These are phyloP conservation scores for Chloebia gouldiae DNA, from an alignment of 2,113 vertebrate genomes.

Conservation along the genomic window DNA sequence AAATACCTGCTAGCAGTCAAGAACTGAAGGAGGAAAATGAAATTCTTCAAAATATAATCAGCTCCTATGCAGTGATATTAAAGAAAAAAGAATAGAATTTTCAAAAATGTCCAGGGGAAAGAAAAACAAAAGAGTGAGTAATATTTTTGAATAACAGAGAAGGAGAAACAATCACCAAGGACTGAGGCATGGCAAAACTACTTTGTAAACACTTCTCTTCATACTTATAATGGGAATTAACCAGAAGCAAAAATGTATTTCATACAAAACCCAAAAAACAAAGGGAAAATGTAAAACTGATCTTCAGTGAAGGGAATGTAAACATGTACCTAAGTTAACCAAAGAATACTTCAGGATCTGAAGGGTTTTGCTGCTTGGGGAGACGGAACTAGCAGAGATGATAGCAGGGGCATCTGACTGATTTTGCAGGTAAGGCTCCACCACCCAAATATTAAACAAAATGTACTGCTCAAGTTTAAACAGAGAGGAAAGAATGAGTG, in stretches of 20 bases:
- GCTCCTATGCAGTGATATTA: not conserved
- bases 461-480: not conserved
- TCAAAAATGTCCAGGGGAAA: not conserved
- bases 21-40: not conserved
- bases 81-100: not conserved
- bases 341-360: not conserved
- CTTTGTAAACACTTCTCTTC: not conserved
- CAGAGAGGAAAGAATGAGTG: not conserved
- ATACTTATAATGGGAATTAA: not conserved
- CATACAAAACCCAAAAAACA: not conserved
- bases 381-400: not conserved
- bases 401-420: not conserved
- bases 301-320: not conserved
- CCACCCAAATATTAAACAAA: not conserved
- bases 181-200: not conserved
- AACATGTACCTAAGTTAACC: not conserved
- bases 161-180: not conserved
- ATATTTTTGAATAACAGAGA: not conserved
- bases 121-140: not conserved
- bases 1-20: conserved; percentile 1
- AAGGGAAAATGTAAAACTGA: not conserved
- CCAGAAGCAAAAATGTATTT: not conserved
- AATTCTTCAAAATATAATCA: conserved; percentile 27
- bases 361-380: not conserved
- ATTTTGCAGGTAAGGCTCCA: not conserved